phyloP scores from a whole-genome alignment of 2,113 vertebrate species.

The Sander lucioperca region DNA sequence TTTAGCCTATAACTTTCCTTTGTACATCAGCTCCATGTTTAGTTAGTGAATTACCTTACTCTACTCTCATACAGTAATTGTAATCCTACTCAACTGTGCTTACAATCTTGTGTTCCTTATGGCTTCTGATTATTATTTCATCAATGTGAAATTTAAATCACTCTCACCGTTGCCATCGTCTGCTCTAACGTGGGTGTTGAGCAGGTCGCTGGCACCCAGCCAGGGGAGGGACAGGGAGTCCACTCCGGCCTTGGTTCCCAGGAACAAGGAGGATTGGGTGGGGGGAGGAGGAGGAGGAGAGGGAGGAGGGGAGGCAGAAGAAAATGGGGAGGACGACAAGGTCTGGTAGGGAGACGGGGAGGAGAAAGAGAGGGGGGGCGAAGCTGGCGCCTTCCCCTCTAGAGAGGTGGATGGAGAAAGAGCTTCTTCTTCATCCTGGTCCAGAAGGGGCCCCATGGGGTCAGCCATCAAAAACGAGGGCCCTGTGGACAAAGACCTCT shows the following conservation, averaged over 20 bases:
- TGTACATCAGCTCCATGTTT: not conserved
- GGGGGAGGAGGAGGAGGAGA: constrained; percentile 57
- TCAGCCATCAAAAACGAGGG: constrained; percentile 97
- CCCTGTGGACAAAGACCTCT: constrained; percentile 46
- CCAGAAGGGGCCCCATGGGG: constrained; percentile 90
- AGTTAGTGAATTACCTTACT: too few relatives aligned
- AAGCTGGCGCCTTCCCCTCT: constrained; percentile 85
- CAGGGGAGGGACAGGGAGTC: constrained; percentile 82
- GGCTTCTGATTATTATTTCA: too few relatives aligned
- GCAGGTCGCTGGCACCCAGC: constrained; percentile 86
- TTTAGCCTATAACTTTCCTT: not conserved
- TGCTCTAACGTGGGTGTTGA: constrained; percentile 72
- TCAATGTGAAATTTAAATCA: not conserved
- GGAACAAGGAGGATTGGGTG: constrained; percentile 20
- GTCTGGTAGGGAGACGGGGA: constrained; percentile 65
- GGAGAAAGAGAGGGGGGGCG: constrained; percentile 77
- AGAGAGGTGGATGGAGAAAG: constrained; percentile 82
- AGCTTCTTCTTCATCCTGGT: constrained; percentile 89
- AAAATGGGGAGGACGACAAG: constrained; percentile 59
- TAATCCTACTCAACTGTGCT: too few relatives aligned
- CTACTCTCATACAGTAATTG: too few relatives aligned
- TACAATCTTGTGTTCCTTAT: not conserved
- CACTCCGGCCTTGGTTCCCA: constrained; percentile 69
- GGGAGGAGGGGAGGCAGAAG: constrained; percentile 49
- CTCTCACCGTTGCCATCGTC: constrained; percentile 86